phyloP scores from a whole-genome alignment of 2,888 invertebrate genomes.

The Drosophila emarginata region DNA sequence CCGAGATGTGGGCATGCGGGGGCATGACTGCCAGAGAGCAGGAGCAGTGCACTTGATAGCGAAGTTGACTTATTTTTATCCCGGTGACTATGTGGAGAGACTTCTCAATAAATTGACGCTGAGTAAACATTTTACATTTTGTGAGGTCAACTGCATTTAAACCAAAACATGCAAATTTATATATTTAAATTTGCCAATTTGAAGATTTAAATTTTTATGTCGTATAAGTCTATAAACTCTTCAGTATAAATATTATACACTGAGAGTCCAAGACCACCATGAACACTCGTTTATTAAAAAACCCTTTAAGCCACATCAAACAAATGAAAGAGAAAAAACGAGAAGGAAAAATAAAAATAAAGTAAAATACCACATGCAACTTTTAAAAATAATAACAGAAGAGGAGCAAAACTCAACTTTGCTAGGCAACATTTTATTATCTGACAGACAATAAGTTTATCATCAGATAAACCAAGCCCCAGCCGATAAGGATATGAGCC shows the following conservation, averaged over 20 bases:
- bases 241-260: too few species aligned
- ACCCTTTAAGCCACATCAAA: slow-evolving; percentile 33
- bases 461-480: slow-evolving; percentile 62
- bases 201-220: too few species aligned
- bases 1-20: neutral
- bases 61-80: slow-evolving; percentile 36
- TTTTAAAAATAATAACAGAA: slow-evolving; percentile 24
- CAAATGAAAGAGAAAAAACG: slow-evolving; percentile 21
- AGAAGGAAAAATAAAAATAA: slow-evolving; percentile 11
- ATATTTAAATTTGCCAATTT: too few species aligned
- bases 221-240: too few species aligned
- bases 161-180: neutral
- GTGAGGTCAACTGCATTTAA: neutral
- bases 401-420: slow-evolving; percentile 33
- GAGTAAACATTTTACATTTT: neutral
- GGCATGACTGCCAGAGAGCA: slow-evolving; percentile 7
- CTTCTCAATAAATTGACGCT: slow-evolving; percentile 1
- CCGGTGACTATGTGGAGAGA: neutral
- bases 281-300: slow-evolving; percentile 19
- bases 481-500: slow-evolving; percentile 67
- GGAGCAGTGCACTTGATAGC: slow-evolving; percentile 44
- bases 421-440: slow-evolving; percentile 57
- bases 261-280: neutral
- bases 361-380: slow-evolving; percentile 31
- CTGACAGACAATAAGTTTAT: slow-evolving; percentile 70